Evolutionary conservation across 2,797 vertebrate species (phyloP), one percentile per base, ranked within the genome.

Genomic region (Prionace glauca): DNA sequence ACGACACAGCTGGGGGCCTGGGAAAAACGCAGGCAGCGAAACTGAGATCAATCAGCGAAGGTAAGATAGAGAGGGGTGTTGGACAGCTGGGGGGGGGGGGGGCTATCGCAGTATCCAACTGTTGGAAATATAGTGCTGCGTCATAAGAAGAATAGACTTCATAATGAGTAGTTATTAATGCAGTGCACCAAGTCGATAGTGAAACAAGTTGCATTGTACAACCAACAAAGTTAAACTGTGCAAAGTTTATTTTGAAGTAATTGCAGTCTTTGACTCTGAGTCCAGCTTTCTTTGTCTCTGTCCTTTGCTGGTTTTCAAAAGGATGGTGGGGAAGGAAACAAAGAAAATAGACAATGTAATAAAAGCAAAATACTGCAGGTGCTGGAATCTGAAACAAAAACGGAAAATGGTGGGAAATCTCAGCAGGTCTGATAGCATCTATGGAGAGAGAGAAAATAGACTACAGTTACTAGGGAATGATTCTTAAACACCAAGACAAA

Each of bases 1-100:
- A 0, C 98, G 99, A 74, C 99, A 99, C 97, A 99, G 99, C 96
- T 99, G 99, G 99, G 99, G 98, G 22, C 99, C 99, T 0, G 98
- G 99, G 0, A 99, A 99, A 96, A 99, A 99, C 2, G 95, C 97
- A 1, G 98, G 97, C 96, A 98, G 96, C 0, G 98, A 98, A 90
- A 96, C 97, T 2, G 99, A 99, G 95, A 98, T 99, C 98, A 99
- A 98, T 96, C 98, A 98, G 92, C 98, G 99, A 96, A 99, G 99
- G 99, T 99, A 96, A 97, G 97, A n/a, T 2, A 0, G 2, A 97
- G 97, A n/a, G 18, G 1, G 2, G 45, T 41, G 22, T 3, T 41
- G 91, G 62, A 45, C 12, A 10, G 45, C 10, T 11, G 22, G 1
- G 1, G 56, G 79, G 32, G 20, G 3, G 0, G 10, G 10, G 4